These are phyloP conservation scores for Poecilia latipinna DNA, from an alignment of 2,113 vertebrate species.

Conservation along the genomic window DNA sequence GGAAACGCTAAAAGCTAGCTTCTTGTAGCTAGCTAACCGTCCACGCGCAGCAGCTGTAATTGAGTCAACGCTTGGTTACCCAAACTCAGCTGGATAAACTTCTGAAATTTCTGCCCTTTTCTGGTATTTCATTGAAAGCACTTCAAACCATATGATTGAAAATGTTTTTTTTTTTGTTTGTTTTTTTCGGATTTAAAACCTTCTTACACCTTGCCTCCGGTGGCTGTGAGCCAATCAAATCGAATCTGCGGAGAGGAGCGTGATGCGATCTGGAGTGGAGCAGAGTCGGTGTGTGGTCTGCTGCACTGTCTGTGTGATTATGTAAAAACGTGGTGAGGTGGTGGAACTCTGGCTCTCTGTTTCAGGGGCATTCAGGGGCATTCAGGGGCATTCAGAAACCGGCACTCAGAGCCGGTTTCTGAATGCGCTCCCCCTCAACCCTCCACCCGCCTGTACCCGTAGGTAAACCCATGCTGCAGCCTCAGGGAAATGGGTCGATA, in stretches of 20 bases:
- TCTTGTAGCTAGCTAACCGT: too few species aligned
- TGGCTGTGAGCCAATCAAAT: conserved; percentile 17
- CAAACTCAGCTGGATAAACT: too few species aligned
- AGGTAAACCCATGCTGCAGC: conserved; percentile 71
- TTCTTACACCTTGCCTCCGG: too few species aligned
- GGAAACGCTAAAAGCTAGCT: too few species aligned
- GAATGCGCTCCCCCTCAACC: conserved; percentile 45
- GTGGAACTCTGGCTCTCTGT: conserved; percentile 60
- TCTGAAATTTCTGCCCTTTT: too few species aligned
- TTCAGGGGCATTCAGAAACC: too few species aligned
- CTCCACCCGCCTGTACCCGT: conserved; percentile 45
- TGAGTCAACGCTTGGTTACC: too few species aligned
- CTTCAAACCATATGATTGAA: too few species aligned
- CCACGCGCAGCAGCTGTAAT: too few species aligned
- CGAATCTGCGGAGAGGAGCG: conserved; percentile 37
- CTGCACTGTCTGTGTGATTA: conserved; percentile 69
- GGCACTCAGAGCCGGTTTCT: conserved; percentile 55
- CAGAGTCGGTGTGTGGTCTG: conserved; percentile 66
- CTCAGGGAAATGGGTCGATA: conserved; percentile 72
- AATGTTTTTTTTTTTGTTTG: too few species aligned
- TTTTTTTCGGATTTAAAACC: too few species aligned
- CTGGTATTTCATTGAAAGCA: too few species aligned
- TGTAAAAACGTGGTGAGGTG: conserved; percentile 69
- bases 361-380: conserved; percentile 21
- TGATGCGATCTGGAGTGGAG: conserved; percentile 57